A percentile compares a stretch with the other conserved stretches of the same genome.
These are phyloP conservation scores for Protobothrops mucrosquamatus DNA, from an alignment of 2,113 vertebrate genomes.

Conservation along the genomic window DNA sequence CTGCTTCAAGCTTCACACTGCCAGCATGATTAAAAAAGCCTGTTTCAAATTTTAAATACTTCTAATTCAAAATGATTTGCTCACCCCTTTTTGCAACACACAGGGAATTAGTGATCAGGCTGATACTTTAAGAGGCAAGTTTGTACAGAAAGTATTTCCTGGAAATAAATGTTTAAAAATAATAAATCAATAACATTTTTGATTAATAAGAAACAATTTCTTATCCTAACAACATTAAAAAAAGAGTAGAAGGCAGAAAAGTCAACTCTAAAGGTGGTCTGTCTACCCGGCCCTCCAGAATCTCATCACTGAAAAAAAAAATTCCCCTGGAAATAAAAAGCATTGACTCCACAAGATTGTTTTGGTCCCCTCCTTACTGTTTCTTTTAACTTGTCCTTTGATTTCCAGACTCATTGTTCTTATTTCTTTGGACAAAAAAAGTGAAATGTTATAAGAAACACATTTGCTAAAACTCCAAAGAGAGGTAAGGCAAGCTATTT, in stretches of 20 bases:
- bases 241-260: constrained; percentile 11
- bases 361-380: constrained; percentile 26
- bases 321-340: constrained; percentile 3
- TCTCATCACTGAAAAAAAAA: neutral
- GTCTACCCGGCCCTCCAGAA: constrained; percentile 5
- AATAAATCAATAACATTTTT: constrained; percentile 15
- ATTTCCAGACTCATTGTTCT: constrained; percentile 35
- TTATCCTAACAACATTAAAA: constrained; percentile 12
- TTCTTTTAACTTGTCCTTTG: constrained; percentile 24
- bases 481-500: constrained; percentile 53
- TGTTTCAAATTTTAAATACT: neutral
- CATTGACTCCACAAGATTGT: neutral
- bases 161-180: neutral
- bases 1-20: neutral
- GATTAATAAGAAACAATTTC: neutral
- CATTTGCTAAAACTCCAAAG: constrained; percentile 64
- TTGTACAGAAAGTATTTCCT: neutral
- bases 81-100: neutral
- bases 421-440: constrained; percentile 43
- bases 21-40: neutral
- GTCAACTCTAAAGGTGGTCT: constrained; percentile 12
- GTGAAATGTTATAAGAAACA: constrained; percentile 32
- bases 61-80: neutral
- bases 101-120: neutral
- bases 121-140: neutral